These are phyloP conservation scores for Oxygymnocypris stewartii DNA, from an alignment of 2,113 vertebrate species.

Conservation along the genomic window DNA sequence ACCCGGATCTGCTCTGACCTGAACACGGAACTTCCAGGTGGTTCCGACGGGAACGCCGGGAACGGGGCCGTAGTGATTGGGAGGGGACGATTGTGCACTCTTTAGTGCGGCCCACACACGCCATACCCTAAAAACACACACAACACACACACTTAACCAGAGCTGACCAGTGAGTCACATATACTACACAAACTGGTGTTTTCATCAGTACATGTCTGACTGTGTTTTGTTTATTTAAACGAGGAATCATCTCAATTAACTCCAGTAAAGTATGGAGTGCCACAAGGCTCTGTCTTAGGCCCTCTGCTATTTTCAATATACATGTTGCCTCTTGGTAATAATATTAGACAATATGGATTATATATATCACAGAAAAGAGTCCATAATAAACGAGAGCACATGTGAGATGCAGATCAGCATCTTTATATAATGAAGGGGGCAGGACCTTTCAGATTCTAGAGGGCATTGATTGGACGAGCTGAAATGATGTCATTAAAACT, in stretches of 20 bases:
- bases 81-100: conserved; percentile 98
- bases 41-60: conserved; percentile 95
- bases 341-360: too few relatives aligned
- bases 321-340: too few relatives aligned
- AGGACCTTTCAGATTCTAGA: background rate
- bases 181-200: too few relatives aligned
- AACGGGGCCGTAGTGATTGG: conserved; percentile 95
- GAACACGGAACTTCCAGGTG: conserved; percentile 97
- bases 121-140: conserved; percentile 87
- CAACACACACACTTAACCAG: conserved; percentile 44
- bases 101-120: conserved; percentile 96
- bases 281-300: too few relatives aligned
- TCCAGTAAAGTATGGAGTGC: too few relatives aligned
- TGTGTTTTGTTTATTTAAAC: too few relatives aligned
- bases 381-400: background rate
- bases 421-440: background rate
- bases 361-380: background rate
- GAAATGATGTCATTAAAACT: too few relatives aligned
- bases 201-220: background rate
- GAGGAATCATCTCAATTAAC: too few relatives aligned
- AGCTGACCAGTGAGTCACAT: too few relatives aligned
- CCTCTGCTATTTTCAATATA: too few relatives aligned
- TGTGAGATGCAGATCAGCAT: background rate
- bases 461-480: background rate
- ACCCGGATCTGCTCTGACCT: conserved; percentile 75